Percentiles rank a stretch among this genome's conserved stretches.
Conservation (phyloP, 1,140 invertebrate genomes). For the Drosophila watanabei region DNA sequence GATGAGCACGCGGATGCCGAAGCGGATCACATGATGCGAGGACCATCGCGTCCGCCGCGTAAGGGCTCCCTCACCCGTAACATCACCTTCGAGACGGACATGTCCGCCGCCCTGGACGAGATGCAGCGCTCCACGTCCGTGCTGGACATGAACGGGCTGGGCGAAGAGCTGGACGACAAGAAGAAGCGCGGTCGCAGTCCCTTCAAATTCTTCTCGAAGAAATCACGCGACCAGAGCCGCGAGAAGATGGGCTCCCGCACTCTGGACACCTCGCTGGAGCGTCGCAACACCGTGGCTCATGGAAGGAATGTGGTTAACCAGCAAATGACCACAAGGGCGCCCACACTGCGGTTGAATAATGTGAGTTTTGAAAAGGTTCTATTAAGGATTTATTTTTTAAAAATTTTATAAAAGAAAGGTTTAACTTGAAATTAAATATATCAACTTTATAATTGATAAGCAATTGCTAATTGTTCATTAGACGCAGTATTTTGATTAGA, state of each 20-base stretch:
- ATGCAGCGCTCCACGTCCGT: slow-evolving; percentile 92
- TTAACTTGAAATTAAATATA: not conserved
- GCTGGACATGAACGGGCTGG: slow-evolving; percentile 89
- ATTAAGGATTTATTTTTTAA: slow-evolving; percentile 66
- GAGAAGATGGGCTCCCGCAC: slow-evolving; percentile 67
- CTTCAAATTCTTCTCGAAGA: slow-evolving; percentile 90
- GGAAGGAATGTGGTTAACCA: slow-evolving; percentile 82
- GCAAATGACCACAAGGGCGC: slow-evolving; percentile 74
- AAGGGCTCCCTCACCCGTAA: slow-evolving; percentile 91
- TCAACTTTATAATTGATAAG: not conserved
- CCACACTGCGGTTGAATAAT: slow-evolving; percentile 72
- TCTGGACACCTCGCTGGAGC: slow-evolving; percentile 71
- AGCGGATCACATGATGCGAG: slow-evolving; percentile 87
- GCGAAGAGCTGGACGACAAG: slow-evolving; percentile 90
- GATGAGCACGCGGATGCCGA: slow-evolving; percentile 92
- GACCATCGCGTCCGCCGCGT: slow-evolving; percentile 90
- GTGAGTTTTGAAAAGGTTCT: slow-evolving; percentile 28
- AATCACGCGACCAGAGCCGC: slow-evolving; percentile 81
- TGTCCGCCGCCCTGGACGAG: slow-evolving; percentile 64
- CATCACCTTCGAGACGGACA: slow-evolving; percentile 78
- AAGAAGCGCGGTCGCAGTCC: slow-evolving; percentile 95
- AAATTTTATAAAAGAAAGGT: not conserved
- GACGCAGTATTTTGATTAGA: not conserved
- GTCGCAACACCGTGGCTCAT: slow-evolving; percentile 79
- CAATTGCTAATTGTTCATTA: slow-evolving; percentile 40